phyloP scores from a whole-genome alignment of 1,140 invertebrate species.

The Aphelinus atriplicis region DNA sequence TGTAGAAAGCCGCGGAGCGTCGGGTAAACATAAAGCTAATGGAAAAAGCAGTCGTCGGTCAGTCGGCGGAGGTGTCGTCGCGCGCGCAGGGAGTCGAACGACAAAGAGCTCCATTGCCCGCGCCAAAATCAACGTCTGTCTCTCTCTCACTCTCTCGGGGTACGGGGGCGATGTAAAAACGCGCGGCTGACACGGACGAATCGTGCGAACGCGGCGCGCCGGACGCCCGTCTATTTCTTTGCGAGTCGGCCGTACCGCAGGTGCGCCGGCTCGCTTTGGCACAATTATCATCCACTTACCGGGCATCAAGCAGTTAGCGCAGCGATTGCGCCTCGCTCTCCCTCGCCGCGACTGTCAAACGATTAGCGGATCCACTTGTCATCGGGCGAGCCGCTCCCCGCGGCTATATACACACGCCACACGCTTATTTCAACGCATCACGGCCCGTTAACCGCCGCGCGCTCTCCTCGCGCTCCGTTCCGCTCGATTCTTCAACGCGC shows the following conservation, averaged over 20 bases:
- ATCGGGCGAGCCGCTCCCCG: constrained; percentile 57
- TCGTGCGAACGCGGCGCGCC: constrained; percentile 17
- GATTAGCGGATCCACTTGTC: constrained; percentile 63
- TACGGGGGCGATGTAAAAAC: background rate
- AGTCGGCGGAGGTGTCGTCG: too few species aligned
- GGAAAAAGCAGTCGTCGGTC: too few species aligned
- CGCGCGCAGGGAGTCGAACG: background rate
- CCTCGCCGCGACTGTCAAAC: constrained; percentile 47
- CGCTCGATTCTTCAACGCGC: too few species aligned
- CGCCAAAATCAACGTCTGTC: constrained; percentile 9
- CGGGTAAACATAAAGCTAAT: too few species aligned
- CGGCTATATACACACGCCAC: background rate
- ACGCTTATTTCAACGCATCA: constrained; percentile 58
- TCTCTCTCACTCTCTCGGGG: background rate
- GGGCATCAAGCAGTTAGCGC: constrained; percentile 61
- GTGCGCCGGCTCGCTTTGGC: constrained; percentile 45
- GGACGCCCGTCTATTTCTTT: constrained; percentile 5
- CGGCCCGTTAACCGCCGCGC: too few species aligned
- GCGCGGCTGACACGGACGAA: background rate
- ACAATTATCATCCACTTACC: constrained; percentile 66
- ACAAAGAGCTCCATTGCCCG: background rate
- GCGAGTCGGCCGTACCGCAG: constrained; percentile 7
- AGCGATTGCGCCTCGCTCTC: constrained; percentile 20
- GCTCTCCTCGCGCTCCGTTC: too few species aligned
- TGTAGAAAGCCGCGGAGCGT: too few species aligned